Evolutionary conservation across 2,888 invertebrate species (phyloP), one percentile per base, ranked within the genome.

Genomic region (Portevinia maculata): DNA sequence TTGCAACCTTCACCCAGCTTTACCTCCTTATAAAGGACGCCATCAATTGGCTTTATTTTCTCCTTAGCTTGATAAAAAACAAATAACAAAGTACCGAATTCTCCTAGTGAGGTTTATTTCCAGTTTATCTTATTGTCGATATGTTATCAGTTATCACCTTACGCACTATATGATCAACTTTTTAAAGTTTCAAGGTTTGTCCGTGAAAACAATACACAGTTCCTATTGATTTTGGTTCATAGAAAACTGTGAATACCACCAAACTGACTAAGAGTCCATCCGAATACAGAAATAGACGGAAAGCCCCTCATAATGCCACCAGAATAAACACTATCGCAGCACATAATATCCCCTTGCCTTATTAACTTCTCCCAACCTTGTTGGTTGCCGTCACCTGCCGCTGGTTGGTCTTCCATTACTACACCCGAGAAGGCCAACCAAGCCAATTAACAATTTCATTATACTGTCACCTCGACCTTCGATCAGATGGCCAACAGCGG

Each of bases 381-480:
- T 2, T 44, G 19, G 44, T 17, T 19, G 44, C 44, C 19, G 13
- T 34, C 34, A 8, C 8, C 11, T n/a, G 9, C 50, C 13, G 48
- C 46, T 24, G 37, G 41, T 28, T 21, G 52, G 81, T 70, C 57
- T 67, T 44, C 59, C 34, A 71, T 76, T 83, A 71, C 76, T 55
- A 46, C 60, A 73, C 39, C 39, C 57, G n/a, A 17, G 64, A 75
- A 70, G 70, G 75, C 75, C 81, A 52, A n/a, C 39, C 70, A 70
- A 75, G 65, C 67, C 78, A 76, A 83, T 83, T 78, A 83, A 78
- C 73, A 83, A 76, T 76, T 73, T 76, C 67, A 83, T 83, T 78
- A 67, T 78, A 83, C 55, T 83, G 67, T 73, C 76, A 78, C 71
- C 83, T 78, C 83, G 78, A 78, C 83, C 83, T 83, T 83, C 83